A percentile compares a stretch with the other conserved stretches of the same genome.
Evolutionary conservation across 2,888 invertebrate species (phyloP).

Genomic region (Caenorhabditis panamensis): DNA sequence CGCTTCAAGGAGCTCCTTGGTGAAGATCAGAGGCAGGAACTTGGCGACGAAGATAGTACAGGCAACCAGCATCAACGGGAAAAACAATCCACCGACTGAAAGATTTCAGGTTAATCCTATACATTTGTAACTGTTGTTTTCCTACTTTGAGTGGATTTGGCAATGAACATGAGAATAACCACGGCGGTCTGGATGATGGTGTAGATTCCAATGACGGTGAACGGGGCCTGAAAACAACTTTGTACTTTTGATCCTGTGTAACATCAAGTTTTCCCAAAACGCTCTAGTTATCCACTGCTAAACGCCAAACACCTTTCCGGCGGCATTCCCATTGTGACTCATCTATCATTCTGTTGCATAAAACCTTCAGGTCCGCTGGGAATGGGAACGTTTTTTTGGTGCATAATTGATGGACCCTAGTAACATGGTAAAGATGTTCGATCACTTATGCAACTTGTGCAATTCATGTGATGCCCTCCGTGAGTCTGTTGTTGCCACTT

Average conservation of each 20-base stretch:
- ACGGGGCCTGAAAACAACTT: slow-evolving; percentile 61
- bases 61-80: slow-evolving; percentile 93
- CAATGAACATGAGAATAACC: slow-evolving; percentile 19
- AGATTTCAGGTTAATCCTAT: background rate
- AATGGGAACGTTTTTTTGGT: background rate
- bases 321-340: slow-evolving; percentile 12
- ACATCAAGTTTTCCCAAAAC: too few relatives aligned
- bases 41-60: slow-evolving; percentile 88
- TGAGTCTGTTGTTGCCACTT: slow-evolving; percentile 6
- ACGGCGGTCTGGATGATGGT: slow-evolving; percentile 45
- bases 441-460: slow-evolving; percentile 23
- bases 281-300: background rate
- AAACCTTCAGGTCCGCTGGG: background rate
- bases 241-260: too few relatives aligned
- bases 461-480: slow-evolving; percentile 25
- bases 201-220: slow-evolving; percentile 28
- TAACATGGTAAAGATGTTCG: slow-evolving; percentile 5
- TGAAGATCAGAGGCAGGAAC: slow-evolving; percentile 71
- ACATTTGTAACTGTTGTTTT: too few relatives aligned
- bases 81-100: slow-evolving; percentile 88
- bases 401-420: background rate
- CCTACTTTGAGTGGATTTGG: slow-evolving; percentile 54
- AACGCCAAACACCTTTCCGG: background rate
- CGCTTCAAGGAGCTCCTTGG: slow-evolving; percentile 71
- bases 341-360: slow-evolving; percentile 5